These are phyloP conservation scores for Apteryx mantelli DNA, from an alignment of 2,113 vertebrate species.

Conservation along the genomic window DNA sequence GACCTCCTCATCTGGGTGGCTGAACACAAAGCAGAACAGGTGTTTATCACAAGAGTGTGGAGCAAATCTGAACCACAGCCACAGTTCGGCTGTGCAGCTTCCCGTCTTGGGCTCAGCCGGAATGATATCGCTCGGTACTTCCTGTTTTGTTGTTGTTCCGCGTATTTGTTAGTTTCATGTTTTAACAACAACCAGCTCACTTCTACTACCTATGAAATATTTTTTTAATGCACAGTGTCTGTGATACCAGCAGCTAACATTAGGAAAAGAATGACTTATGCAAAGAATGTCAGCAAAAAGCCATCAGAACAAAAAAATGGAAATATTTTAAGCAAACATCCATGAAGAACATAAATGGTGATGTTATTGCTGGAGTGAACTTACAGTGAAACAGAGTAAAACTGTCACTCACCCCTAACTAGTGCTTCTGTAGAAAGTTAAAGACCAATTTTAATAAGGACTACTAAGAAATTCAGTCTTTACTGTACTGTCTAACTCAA, in stretches of 20 bases:
- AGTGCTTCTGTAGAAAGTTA: not conserved
- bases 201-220: not conserved
- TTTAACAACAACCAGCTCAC: not conserved
- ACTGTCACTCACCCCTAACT: not conserved
- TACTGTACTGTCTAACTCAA: not conserved
- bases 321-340: not conserved
- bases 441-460: not conserved
- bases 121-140: not conserved
- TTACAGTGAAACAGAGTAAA: not conserved
- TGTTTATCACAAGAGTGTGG: not conserved
- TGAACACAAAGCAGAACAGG: not conserved
- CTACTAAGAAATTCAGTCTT: not conserved
- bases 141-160: not conserved
- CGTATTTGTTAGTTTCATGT: not conserved
- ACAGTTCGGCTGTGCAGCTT: not conserved
- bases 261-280: not conserved
- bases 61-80: not conserved
- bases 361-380: not conserved
- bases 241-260: not conserved
- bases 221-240: not conserved
- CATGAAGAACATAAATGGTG: not conserved
- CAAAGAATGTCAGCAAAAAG: not conserved
- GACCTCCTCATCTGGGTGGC: not conserved
- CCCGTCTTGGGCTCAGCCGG: rapidly evolving
- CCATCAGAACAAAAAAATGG: not conserved